A percentile compares a stretch with the other conserved stretches of the same genome.
Conservation (phyloP, 23 tunicate genomes). For the Halocynthia aurantium region DNA sequence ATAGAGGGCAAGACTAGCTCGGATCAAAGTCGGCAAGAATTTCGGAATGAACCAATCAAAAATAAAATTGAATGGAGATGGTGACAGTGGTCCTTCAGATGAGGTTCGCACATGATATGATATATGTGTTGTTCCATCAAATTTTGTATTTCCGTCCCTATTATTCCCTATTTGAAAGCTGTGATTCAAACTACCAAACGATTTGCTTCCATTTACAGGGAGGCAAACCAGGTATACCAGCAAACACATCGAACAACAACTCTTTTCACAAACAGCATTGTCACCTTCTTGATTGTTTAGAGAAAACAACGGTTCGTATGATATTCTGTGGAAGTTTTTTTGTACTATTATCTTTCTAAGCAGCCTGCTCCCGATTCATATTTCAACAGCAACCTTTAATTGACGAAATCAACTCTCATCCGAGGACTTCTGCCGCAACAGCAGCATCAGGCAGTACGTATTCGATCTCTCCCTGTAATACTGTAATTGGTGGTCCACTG, state of each 20-base stretch:
- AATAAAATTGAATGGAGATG: constrained; percentile 12
- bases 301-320: constrained; percentile 50
- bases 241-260: neutral
- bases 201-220: too few species aligned
- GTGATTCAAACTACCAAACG: neutral
- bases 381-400: neutral
- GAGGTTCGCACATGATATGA: neutral
- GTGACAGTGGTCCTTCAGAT: constrained; percentile 8
- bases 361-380: neutral
- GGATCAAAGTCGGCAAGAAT: constrained; percentile 67
- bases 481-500: neutral
- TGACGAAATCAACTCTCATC: neutral
- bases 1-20: constrained; percentile 70
- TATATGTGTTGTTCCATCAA: too few species aligned
- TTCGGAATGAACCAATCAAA: constrained; percentile 5
- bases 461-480: neutral
- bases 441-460: neutral
- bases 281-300: constrained; percentile 72
- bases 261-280: constrained; percentile 45
- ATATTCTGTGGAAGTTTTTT: neutral
- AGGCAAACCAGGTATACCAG: too few species aligned
- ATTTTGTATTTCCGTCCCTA: too few species aligned
- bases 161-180: too few species aligned
- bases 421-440: neutral
- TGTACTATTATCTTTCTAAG: neutral